Evolutionary conservation across 2,797 vertebrate genomes (phyloP), one percentile per base, ranked within the genome.

Genomic region (Coracias cyanogaster): DNA sequence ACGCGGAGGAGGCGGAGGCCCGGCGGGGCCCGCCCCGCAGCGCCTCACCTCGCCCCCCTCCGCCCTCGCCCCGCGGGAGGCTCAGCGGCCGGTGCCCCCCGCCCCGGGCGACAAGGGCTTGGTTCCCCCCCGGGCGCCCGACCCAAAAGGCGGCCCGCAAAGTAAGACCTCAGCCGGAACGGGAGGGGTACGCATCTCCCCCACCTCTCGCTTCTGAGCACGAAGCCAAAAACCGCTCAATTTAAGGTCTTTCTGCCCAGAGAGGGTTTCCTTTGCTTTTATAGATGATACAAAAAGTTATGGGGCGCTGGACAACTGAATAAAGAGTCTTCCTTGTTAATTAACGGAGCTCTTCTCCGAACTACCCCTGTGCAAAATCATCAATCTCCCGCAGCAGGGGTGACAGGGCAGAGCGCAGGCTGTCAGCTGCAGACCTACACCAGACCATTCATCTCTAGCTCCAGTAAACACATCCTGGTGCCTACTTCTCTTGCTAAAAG

Each of bases 331-430:
- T 46, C 29, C 35, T 28, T 18, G 25, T 41, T 55, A 46, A 45
- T 41, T 51, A 55, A 49, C 0, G 19, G 45, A 52, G 29, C 31
- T 65, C 7, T 41, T 16, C 12, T 61, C 45, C 4, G 1, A 55
- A 43, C 43, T 15, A 31, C 6, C 21, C 21, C 14, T 12, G 22
- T 31, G 25, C 35, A 37, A 29, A 18, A 21, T 33, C 61, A 25
- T 9, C 1, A 0, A 11, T 25, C 12, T 43, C 49, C n/a, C 4
- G 3, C 9, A 26, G 51, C 48, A 43, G 3, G 1, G 15, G 12
- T 33, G 57, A 31, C 55, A 18, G 20, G 43, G 35, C 74, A 72
- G 18, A 45, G 28, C 2, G 7, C 0, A 25, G 52, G 29, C 28
- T 51, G 48, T 20, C 66, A 31, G 33, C 60, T 35, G 37, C 64